A percentile compares a stretch with the other conserved stretches of the same genome.
Evolutionary conservation across 2,797 vertebrate genomes (phyloP).

Genomic region (Aerospiza tachiro): DNA sequence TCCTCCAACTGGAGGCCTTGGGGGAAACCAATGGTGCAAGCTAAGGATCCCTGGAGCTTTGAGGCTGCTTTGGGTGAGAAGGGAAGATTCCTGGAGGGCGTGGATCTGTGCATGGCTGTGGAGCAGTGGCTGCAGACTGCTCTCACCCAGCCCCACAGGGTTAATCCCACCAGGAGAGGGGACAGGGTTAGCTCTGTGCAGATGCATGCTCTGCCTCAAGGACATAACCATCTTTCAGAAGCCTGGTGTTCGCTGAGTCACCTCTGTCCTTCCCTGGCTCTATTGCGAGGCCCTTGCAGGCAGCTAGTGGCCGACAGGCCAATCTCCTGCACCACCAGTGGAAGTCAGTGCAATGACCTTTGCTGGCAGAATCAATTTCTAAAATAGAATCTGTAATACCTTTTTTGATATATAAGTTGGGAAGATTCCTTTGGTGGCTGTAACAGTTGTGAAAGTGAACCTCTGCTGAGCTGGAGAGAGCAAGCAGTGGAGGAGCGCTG

Average conservation of each 20-base stretch:
- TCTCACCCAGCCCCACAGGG: not conserved
- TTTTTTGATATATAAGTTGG: not conserved
- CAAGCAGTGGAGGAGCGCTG: not conserved
- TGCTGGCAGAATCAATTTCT: not conserved
- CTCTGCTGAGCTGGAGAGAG: not conserved
- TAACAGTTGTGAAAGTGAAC: not conserved
- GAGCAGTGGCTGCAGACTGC: not conserved
- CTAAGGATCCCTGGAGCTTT: not conserved
- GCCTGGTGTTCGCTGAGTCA: not conserved
- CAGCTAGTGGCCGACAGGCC: not conserved
- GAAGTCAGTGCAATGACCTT: not conserved
- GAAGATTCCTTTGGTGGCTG: not conserved
- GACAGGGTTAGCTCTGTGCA: not conserved
- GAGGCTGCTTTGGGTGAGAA: not conserved
- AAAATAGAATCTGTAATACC: not conserved
- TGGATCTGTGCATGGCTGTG: not conserved
- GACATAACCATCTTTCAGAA: not conserved
- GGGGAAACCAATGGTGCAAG: not conserved
- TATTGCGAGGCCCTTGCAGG: not conserved
- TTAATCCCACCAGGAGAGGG: not conserved
- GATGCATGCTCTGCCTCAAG: rapidly evolving
- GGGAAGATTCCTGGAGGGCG: not conserved
- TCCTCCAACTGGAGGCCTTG: not conserved
- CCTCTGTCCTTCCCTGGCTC: not conserved
- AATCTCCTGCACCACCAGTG: not conserved